Evolutionary conservation across 1,140 invertebrate genomes (phyloP), one percentile per base, ranked within the genome.

Genomic region (Coboldia fuscipes): DNA sequence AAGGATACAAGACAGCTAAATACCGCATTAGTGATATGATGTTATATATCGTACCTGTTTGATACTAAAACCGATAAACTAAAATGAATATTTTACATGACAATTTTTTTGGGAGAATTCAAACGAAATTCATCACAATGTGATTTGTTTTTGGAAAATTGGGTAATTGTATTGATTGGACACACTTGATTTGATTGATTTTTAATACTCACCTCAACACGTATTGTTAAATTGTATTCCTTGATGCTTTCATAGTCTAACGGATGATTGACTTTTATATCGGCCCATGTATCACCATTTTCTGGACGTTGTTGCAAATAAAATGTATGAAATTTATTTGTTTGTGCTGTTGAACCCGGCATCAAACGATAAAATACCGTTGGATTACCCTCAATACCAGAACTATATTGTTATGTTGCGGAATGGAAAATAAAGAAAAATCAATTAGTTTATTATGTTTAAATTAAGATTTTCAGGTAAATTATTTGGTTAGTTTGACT

Each of bases 201-300:
- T 5, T 10, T 16, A 30, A 30, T 28, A 60, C 66, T 64, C 60
- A 90, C 85, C 75, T 90, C 86, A 27, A 92, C 88, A 55, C 88
- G 72, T 54, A 94, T 85, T 4, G 88, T 94, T 36, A 94, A 61
- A 67, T 92, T 93, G 53, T 93, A 94, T 54, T 92, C 85, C 58
- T 86, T 86, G 53, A 92, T 89, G 43, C 73, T 83, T 56, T 93
- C 88, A 54, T 84, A 94, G 59, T 94, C 88, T 42, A 94, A 58
- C 12, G 83, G 84, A 65, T 92, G 85, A 63, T 94, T 92, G 39
- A 93, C 85, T 66, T 90, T 86, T 56, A 93, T 84, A 50, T 90
- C 85, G 9, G 83, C 84, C 82, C 84, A 92, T 41, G 83, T 89
- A 42, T 78, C 79, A 18, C 80, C 78, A 50, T 84, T 81, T 43